Evolutionary conservation across 2,888 invertebrate species (phyloP).

Genomic region (Eupithecia inturbata): DNA sequence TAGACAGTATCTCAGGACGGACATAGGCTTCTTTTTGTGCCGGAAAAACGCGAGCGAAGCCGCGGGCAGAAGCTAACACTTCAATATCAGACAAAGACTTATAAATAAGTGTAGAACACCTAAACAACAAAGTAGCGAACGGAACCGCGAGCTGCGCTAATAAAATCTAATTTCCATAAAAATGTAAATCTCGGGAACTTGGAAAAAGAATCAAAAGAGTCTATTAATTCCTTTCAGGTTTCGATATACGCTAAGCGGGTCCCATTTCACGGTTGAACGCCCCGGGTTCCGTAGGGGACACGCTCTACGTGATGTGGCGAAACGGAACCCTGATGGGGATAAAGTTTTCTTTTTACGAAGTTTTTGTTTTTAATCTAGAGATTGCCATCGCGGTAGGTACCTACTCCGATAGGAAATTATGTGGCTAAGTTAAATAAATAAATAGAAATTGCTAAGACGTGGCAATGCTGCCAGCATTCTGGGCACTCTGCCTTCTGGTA

Average conservation of each 20-base stretch:
- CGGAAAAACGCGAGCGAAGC: no score
- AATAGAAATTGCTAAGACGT: no score
- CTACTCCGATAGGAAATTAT: not conserved
- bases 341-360: slow-evolving; percentile 14
- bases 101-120: no score
- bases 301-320: slow-evolving; percentile 34
- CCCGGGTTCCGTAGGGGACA: slow-evolving; percentile 22
- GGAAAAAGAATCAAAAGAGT: slow-evolving; percentile 27
- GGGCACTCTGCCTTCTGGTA: no score
- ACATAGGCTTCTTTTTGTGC: no score
- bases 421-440: not conserved
- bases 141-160: no score
- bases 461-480: no score
- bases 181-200: slow-evolving; percentile 13
- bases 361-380: slow-evolving; percentile 6
- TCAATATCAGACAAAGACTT: no score
- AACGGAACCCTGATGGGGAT: slow-evolving; percentile 8
- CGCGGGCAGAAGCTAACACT: no score
- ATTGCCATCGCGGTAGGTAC: not conserved
- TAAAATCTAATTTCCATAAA: slow-evolving; percentile 3
- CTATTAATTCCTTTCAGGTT: slow-evolving; percentile 46
- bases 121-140: no score
- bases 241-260: slow-evolving; percentile 48
- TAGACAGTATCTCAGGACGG: no score
- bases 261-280: slow-evolving; percentile 49